These are phyloP conservation scores for Holothuria glaberrima DNA, from an alignment of 35 echinoderm and acorn worm genomes.

Conservation along the genomic window DNA sequence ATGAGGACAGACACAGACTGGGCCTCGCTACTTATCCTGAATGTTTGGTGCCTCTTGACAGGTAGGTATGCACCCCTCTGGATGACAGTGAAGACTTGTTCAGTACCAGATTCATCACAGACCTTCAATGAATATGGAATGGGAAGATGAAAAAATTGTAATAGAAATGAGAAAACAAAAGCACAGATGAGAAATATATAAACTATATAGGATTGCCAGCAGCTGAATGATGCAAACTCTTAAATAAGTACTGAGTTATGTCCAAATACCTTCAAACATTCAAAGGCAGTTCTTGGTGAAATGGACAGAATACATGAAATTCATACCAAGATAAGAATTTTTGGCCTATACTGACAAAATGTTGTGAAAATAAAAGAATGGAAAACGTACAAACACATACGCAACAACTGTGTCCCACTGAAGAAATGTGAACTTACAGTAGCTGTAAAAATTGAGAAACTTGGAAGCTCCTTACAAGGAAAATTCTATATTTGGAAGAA, in stretches of 20 bases:
- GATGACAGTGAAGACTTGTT: constrained; percentile 28
- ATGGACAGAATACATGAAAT: too few relatives aligned
- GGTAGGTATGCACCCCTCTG: constrained; percentile 48
- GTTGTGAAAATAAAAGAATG: too few relatives aligned
- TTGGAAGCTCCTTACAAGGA: not conserved
- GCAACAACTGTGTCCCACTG: too few relatives aligned
- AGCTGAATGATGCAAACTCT: not conserved
- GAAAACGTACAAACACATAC: too few relatives aligned
- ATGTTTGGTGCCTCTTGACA: constrained; percentile 52
- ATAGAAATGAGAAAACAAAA: too few relatives aligned
- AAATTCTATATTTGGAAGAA: too few relatives aligned
- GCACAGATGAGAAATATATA: not conserved
- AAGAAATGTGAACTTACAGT: too few relatives aligned
- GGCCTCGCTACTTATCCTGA: constrained; percentile 16
- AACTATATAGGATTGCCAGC: not conserved
- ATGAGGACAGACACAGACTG: constrained; percentile 9
- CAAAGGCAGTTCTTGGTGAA: too few relatives aligned
- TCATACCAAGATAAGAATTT: not conserved
- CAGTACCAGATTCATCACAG: not conserved
- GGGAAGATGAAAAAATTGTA: too few relatives aligned
- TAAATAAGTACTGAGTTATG: too few relatives aligned
- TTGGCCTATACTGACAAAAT: not conserved
- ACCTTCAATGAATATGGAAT: not conserved
- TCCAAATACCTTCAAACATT: too few relatives aligned
- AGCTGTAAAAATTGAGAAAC: too few relatives aligned